Base-by-base conservation (phyloP, 2,113 vertebrate genomes). In the Regulus satrapa region DNA sequence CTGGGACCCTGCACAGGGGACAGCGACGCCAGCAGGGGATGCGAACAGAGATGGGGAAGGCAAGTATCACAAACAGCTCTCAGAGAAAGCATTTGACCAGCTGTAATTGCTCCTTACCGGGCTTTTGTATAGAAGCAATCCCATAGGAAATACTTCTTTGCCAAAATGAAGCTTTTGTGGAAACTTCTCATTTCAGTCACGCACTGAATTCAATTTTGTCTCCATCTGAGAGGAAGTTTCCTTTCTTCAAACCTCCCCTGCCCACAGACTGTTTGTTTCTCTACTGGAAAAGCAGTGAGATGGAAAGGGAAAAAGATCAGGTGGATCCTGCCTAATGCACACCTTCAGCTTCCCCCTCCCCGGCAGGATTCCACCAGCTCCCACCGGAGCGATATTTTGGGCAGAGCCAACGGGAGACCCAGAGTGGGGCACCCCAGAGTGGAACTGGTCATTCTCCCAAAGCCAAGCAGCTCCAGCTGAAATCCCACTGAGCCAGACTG, bases 101-200 rank as follows among this genome's bases (percentile, higher is more conserved):
- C 92, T 92, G 54, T 52, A 76, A 76, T 8, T 88, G 85, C 82
- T 82, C 59, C 88, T 85, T 6, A 67, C 81, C 63, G 1, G 46
- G 71, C 71, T 88, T 75, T 49, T 54, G 75, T 61, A 49, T 1
- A 34, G 67, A 49, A 77, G 25, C 58, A 54, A 56, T 90, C 94
- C 85, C 92, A 14, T 8, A 76, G 94, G 92, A 94, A 92, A 93
- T 5, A 20, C 21, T 62, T 64, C 91, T 49, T 74, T 43, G 13
- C 91, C 88, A 88, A 88, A 94, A 94, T 12, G 91, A 85, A 94
- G 91, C 73, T 94, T 92, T 86, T 86, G 85, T 55, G 79, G 72
- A 86, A 89, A 71, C 66, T 61, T 73, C 83, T 94, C 85, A 92
- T 93, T 94, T 76, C 13, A 25, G 76, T 93, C 94, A 94, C 63